Conservation (phyloP, 1,140 invertebrate genomes). For the Telenomus remus region DNA sequence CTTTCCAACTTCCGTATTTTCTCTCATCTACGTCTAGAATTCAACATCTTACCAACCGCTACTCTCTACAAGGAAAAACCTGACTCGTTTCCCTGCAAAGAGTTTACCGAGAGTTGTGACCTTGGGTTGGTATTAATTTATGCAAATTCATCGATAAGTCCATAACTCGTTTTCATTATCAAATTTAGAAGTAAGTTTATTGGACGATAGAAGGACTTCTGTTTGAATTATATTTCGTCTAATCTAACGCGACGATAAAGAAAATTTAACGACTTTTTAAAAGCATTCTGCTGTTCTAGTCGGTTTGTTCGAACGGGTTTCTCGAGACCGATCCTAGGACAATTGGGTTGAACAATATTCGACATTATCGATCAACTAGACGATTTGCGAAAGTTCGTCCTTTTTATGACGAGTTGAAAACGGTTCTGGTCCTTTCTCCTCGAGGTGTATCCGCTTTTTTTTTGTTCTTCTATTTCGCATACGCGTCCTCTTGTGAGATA, state of each 20-base stretch:
- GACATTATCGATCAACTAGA: no score
- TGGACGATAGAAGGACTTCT: slow-evolving; percentile 7
- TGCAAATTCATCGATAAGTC: slow-evolving; percentile 51
- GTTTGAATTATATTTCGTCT: slow-evolving; percentile 50
- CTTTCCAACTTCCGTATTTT: not conserved
- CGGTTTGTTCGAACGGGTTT: slow-evolving; percentile 15
- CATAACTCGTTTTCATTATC: slow-evolving; percentile 41
- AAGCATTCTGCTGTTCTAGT: slow-evolving; percentile 44
- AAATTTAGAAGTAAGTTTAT: slow-evolving; percentile 49
- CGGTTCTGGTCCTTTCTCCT: no score
- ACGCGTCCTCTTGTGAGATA: slow-evolving; percentile 1
- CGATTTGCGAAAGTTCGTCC: not conserved
- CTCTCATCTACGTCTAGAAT: not conserved
- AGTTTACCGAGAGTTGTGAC: slow-evolving; percentile 24
- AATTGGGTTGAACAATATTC: slow-evolving; percentile 11
- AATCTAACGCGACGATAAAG: slow-evolving; percentile 47
- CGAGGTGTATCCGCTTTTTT: no score
- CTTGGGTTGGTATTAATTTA: slow-evolving; percentile 50
- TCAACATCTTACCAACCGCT: slow-evolving; percentile 6
- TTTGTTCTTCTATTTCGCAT: not conserved
- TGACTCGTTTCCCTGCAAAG: not conserved
- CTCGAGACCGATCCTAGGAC: not conserved
- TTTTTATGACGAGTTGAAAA: no score
- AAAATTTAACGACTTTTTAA: slow-evolving; percentile 51
- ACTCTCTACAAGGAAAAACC: no score